These are phyloP conservation scores for Aricia artaxerxes DNA, from an alignment of 2,888 invertebrate genomes.

Conservation along the genomic window DNA sequence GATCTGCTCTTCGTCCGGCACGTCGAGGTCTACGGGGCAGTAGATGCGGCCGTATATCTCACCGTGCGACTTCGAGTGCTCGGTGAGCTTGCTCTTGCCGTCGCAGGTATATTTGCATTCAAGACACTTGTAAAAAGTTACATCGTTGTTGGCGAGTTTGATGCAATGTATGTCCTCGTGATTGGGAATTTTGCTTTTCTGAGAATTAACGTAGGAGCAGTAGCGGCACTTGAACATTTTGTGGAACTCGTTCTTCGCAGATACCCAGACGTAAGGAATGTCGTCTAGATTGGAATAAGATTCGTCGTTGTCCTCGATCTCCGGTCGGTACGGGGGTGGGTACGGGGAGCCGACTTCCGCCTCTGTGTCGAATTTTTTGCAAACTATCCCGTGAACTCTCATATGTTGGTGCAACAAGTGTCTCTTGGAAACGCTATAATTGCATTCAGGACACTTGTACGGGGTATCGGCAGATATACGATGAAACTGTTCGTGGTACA, in stretches of 20 bases:
- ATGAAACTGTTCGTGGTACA: constrained; percentile 93
- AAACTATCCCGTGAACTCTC: constrained; percentile 84
- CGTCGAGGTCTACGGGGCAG: constrained; percentile 83
- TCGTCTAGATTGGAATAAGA: constrained; percentile 74
- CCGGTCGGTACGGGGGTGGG: constrained; percentile 41
- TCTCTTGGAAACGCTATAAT: constrained; percentile 89
- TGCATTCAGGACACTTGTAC: constrained; percentile 91
- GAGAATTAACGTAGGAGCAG: constrained; percentile 91
- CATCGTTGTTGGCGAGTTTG: constrained; percentile 74
- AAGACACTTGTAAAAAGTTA: constrained; percentile 83
- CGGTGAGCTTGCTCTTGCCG: constrained; percentile 84
- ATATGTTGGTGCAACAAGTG: constrained; percentile 92
- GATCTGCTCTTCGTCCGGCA: constrained; percentile 85
- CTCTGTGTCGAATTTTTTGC: constrained; percentile 68
- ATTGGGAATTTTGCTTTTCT: constrained; percentile 88
- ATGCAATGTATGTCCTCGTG: constrained; percentile 90
- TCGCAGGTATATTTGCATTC: constrained; percentile 91
- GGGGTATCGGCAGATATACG: constrained; percentile 84
- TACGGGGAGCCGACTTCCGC: constrained; percentile 63
- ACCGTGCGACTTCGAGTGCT: constrained; percentile 88
- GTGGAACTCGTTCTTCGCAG: constrained; percentile 84
- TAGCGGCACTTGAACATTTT: constrained; percentile 92
- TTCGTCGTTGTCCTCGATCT: constrained; percentile 49
- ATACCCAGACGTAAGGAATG: constrained; percentile 88
- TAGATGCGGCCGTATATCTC: constrained; percentile 86